These are phyloP conservation scores for Andrena chrysosceles DNA, from an alignment of 2,888 invertebrate species.

Conservation along the genomic window DNA sequence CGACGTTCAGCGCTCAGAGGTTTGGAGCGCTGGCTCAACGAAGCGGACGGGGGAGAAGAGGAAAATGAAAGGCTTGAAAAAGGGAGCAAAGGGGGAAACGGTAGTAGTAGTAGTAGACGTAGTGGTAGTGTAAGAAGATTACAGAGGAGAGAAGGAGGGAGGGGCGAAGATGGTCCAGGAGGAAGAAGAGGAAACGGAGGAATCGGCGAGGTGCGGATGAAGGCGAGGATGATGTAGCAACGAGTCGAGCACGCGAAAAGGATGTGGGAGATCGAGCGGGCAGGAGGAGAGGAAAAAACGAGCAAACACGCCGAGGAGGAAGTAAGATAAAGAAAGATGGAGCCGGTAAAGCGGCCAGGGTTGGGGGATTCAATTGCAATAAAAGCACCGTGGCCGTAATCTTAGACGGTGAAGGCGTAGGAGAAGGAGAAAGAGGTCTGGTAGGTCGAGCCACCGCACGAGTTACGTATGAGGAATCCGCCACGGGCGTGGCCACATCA, in stretches of 20 bases:
- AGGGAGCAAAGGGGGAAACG: slow-evolving; percentile 35
- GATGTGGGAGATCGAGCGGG: slow-evolving; percentile 49
- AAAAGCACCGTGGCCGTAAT: slow-evolving; percentile 82
- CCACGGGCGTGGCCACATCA: slow-evolving; percentile 84
- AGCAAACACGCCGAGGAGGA: slow-evolving; percentile 22
- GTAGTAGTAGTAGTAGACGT: slow-evolving; percentile 8
- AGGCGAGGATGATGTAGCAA: slow-evolving; percentile 53
- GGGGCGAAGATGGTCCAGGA: neutral
- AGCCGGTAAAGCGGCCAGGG: slow-evolving; percentile 46
- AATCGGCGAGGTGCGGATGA: slow-evolving; percentile 52
- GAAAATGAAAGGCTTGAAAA: slow-evolving; percentile 46
- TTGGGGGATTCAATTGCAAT: slow-evolving; percentile 83
- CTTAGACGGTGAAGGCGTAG: slow-evolving; percentile 75
- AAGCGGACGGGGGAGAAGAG: slow-evolving; percentile 29
- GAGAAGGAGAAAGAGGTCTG: slow-evolving; percentile 80
- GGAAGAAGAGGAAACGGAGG: slow-evolving; percentile 36
- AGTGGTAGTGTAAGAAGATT: slow-evolving; percentile 41
- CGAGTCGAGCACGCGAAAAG: slow-evolving; percentile 62
- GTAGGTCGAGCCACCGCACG: slow-evolving; percentile 85
- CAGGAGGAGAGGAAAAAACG: slow-evolving; percentile 50
- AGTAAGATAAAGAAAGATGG: slow-evolving; percentile 45
- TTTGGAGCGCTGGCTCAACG: slow-evolving; percentile 6
- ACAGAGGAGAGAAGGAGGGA: slow-evolving; percentile 9
- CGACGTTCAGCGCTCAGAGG: slow-evolving; percentile 15
- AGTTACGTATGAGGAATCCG: slow-evolving; percentile 85